Evolutionary conservation across 2,113 vertebrate genomes (phyloP).

Genomic region (Lethenteron reissneri): DNA sequence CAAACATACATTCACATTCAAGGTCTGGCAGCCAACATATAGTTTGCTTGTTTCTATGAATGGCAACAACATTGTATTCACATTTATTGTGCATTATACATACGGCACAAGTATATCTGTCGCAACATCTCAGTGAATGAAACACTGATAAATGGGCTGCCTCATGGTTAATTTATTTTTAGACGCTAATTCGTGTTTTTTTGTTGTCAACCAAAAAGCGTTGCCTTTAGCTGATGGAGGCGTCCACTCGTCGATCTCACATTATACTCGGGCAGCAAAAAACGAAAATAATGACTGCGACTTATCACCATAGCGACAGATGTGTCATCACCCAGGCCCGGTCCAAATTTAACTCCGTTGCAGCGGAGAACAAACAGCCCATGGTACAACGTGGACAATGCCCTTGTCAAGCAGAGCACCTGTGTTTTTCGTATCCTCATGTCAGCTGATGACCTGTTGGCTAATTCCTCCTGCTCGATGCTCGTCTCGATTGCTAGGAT

Average conservation of each 20-base stretch:
- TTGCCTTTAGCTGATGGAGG: too few relatives aligned
- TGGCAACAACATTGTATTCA: too few relatives aligned
- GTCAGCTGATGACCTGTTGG: slow-evolving; percentile 70
- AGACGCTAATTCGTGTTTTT: too few relatives aligned
- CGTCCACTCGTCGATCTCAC: neutral
- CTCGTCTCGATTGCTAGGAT: slow-evolving; percentile 58
- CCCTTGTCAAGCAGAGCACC: slow-evolving; percentile 22
- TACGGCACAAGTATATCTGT: too few relatives aligned
- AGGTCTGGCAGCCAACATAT: too few relatives aligned
- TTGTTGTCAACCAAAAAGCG: too few relatives aligned
- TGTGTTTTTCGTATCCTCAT: slow-evolving; percentile 91
- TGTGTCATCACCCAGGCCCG: neutral
- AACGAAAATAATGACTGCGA: neutral
- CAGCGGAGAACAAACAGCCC: neutral
- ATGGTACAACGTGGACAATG: neutral
- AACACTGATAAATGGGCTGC: too few relatives aligned
- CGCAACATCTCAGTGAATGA: too few relatives aligned
- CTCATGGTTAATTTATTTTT: too few relatives aligned
- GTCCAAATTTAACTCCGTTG: neutral
- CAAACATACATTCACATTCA: too few relatives aligned
- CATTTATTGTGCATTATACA: too few relatives aligned
- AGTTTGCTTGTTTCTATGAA: too few relatives aligned
- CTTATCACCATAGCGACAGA: neutral
- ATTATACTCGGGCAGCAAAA: neutral
- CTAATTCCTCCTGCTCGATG: slow-evolving; percentile 72